These are phyloP conservation scores for Erethizon dorsatum DNA, from an alignment of 2,797 vertebrate species.

Conservation along the genomic window DNA sequence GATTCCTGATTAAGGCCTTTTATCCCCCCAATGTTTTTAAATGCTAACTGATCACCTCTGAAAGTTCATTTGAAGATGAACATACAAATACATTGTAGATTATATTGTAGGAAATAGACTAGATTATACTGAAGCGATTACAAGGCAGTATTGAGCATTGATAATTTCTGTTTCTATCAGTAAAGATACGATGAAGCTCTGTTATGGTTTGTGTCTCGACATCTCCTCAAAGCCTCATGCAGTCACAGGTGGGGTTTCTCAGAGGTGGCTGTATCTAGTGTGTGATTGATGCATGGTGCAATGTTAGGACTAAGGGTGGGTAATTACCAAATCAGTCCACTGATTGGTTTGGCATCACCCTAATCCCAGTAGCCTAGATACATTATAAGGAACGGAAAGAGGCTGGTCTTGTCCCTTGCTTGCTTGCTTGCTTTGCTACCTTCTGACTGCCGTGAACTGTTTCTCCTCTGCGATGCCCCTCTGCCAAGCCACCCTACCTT, in stretches of 20 bases:
- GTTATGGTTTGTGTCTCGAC: not conserved
- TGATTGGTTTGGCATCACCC: not conserved
- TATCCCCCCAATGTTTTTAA: not conserved
- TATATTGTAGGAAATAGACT: constrained; percentile 32
- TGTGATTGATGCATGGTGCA: not conserved
- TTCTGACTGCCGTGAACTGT: not conserved
- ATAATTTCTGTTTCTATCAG: constrained; percentile 23
- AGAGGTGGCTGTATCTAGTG: not conserved
- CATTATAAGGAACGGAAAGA: not conserved
- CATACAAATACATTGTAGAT: not conserved
- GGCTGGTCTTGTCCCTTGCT: not conserved
- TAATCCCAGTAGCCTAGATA: not conserved
- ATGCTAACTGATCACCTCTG: not conserved
- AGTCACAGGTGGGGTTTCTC: not conserved
- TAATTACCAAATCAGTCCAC: not conserved
- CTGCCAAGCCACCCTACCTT: not conserved
- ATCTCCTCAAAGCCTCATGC: not conserved
- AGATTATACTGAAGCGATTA: not conserved
- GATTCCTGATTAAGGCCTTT: not conserved
- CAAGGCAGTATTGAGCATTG: not conserved
- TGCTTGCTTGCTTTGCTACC: not conserved
- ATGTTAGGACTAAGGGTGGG: not conserved
- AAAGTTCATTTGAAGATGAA: constrained; percentile 6
- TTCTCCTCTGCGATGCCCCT: not conserved
- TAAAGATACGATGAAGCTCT: constrained; percentile 1